phyloP scores from a whole-genome alignment of 2,888 invertebrate genomes.

The Drosophila tanythrix region DNA sequence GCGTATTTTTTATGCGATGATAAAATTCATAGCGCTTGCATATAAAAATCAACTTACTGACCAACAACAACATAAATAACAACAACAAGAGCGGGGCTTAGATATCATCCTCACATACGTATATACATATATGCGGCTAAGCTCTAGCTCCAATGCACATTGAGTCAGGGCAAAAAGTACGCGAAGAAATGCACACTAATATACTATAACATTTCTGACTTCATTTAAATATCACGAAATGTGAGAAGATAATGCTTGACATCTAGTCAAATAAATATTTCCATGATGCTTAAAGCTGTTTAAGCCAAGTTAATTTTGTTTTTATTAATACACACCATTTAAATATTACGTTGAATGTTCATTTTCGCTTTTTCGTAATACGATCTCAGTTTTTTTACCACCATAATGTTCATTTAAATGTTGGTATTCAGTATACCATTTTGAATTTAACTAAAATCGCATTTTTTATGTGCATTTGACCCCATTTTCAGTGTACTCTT shows the following conservation, averaged over 20 bases:
- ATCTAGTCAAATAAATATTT: background rate
- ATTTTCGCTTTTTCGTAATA: background rate
- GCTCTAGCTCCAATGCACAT: constrained; percentile 40
- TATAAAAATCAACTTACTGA: constrained; percentile 62
- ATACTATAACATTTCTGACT: background rate
- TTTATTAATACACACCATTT: background rate
- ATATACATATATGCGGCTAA: constrained; percentile 14
- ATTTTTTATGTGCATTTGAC: background rate
- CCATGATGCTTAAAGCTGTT: background rate
- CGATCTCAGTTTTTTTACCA: background rate
- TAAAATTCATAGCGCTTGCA: constrained; percentile 66
- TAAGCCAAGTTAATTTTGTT: background rate
- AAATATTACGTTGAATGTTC: background rate
- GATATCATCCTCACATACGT: background rate
- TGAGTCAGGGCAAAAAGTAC: constrained; percentile 7
- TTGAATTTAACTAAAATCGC: background rate
- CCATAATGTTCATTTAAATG: background rate
- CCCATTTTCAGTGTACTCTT: background rate
- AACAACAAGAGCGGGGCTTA: background rate
- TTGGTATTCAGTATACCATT: background rate
- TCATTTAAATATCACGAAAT: background rate
- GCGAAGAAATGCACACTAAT: background rate
- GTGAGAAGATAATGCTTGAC: background rate
- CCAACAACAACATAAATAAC: constrained; percentile 33
- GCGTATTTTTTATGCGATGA: constrained; percentile 62